Conservation (phyloP, 2,113 vertebrate genomes). For the Osmerus mordax region DNA sequence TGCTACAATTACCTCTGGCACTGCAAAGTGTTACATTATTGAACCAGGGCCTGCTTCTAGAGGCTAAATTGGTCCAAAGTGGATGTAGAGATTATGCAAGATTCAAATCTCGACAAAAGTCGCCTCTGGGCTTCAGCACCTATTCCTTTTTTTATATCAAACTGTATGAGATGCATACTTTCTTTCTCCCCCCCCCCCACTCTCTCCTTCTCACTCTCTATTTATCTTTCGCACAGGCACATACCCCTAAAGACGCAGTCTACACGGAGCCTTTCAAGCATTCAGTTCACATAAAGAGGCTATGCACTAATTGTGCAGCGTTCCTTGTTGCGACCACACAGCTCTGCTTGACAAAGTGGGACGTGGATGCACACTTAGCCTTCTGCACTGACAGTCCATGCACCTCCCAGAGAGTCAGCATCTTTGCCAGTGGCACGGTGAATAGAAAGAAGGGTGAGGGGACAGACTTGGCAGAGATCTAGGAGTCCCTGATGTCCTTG, state of each 20-base stretch:
- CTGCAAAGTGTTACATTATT: conserved; percentile 31
- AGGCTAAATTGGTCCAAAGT: conserved; percentile 30
- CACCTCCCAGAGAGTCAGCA: conserved; percentile 65
- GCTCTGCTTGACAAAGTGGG: conserved; percentile 50
- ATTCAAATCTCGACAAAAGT: conserved; percentile 17
- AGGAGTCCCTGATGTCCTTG: conserved; percentile 49
- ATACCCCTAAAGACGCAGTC: conserved; percentile 12
- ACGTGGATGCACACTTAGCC: conserved; percentile 61
- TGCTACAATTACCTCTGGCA: conserved; percentile 13
- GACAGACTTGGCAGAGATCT: conserved; percentile 38
- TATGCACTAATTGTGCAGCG: conserved; percentile 62
- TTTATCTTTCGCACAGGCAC: neutral
- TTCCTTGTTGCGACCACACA: conserved; percentile 39
- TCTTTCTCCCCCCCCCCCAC: neutral
- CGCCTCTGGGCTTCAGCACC: neutral
- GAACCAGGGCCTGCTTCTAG: conserved; percentile 7
- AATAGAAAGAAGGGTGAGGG: conserved; percentile 38
- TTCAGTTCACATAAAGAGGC: conserved; percentile 57
- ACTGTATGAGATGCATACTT: neutral
- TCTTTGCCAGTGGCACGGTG: conserved; percentile 53
- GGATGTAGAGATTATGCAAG: conserved; percentile 18
- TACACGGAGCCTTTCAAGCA: conserved; percentile 27
- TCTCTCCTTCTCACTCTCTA: neutral
- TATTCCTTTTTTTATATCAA: conserved; percentile 22
- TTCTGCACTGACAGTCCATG: conserved; percentile 55